Base-by-base conservation (phyloP, 2,113 vertebrate genomes). In the Microcebus jonahi region DNA sequence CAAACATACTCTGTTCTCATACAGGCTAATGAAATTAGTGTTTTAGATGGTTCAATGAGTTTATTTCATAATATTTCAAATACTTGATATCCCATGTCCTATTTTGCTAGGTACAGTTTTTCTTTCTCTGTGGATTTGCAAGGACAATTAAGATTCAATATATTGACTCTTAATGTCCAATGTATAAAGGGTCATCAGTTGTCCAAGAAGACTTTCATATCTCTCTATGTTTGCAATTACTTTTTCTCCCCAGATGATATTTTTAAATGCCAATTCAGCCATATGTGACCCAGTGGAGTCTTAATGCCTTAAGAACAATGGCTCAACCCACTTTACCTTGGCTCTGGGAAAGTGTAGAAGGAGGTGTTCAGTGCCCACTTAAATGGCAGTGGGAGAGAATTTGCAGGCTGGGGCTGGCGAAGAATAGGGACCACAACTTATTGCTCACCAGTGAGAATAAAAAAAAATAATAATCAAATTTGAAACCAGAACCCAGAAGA, bases 191-290 rank as follows among this genome's bases (percentile, higher is more conserved):
- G 14, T 57, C 42, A 39, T 29, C 67, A 18, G 8, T 67, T 90
- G 4, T 70, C 36, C 14, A 70, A 11, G 9, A 91, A 77, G 42
- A 9, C 1, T 83, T 96, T 79, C 77, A 57, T 21, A 53, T 81
- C 29, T 92, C 70, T 90, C 17, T 73, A 85, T 50, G 7, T 25
- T 94, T 94, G n/a, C 15, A 96, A 92, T 96, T 92, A 85, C 39
- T 71, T 75, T 95, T 82, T 77, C 36, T 91, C 4, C 31, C 55
- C 12, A 76, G 90, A 80, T 73, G 67, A 53, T 87, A 79, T 92
- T 89, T 86, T 36, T 21, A 63, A 82, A 91, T 92, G 53, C 15
- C 36, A 90, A 42, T 85, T 87, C 50, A 48, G 1, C 9, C 61
- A n/a, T 27, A 4, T 90, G 59, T 85, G 50, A 80, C 11, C 3